Conservation (phyloP, 2,797 vertebrate genomes). For the Danio kyathit region DNA sequence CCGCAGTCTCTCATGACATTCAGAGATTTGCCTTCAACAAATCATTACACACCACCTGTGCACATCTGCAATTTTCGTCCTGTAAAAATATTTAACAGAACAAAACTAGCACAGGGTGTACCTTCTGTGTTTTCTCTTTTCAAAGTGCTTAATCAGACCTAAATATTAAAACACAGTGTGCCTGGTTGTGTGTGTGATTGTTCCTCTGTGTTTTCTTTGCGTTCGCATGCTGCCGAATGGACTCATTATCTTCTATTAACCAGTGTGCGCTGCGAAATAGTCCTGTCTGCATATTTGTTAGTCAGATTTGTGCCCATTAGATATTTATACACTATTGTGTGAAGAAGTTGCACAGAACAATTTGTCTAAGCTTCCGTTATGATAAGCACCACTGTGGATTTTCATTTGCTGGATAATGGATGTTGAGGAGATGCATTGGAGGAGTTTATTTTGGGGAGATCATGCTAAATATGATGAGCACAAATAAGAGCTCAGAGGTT, state of each 20-base stretch:
- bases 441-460: conserved; percentile 6
- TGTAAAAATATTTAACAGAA: neutral
- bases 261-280: neutral
- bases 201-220: conserved; percentile 16
- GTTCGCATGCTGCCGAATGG: neutral
- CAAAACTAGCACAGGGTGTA: neutral
- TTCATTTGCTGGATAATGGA: neutral
- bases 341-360: neutral
- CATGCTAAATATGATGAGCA: neutral
- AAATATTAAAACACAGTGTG: conserved; percentile 7
- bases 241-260: conserved; percentile 38
- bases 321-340: conserved; percentile 28
- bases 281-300: conserved; percentile 15
- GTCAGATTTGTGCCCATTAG: conserved; percentile 14
- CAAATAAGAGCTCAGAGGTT: neutral
- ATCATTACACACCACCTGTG: conserved; percentile 16
- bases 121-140: neutral
- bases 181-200: conserved; percentile 14
- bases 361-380: conserved; percentile 10
- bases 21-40: conserved; percentile 31
- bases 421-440: neutral
- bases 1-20: conserved; percentile 21
- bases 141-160: neutral
- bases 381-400: neutral
- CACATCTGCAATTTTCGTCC: neutral